A percentile compares a stretch with the other conserved stretches of the same genome.
phyloP scores from a whole-genome alignment of 1,140 invertebrate species.

The Bacillus rossius region DNA sequence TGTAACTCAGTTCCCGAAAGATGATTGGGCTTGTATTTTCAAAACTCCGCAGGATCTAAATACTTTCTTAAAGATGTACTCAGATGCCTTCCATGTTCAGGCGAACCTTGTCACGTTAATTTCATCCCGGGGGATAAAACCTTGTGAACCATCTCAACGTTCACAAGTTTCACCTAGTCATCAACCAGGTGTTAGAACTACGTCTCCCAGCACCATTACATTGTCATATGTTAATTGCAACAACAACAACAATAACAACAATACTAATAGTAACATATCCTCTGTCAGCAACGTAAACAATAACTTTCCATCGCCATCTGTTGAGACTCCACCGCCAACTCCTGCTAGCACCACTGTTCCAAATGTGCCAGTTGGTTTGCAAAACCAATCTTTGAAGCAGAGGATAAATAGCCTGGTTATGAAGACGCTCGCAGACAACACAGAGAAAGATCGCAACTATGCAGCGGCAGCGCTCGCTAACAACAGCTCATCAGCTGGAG shows the following conservation, averaged over 20 bases:
- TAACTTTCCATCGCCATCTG: slow-evolving; percentile 35
- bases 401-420: slow-evolving; percentile 81
- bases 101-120: slow-evolving; percentile 76
- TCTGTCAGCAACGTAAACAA: not conserved
- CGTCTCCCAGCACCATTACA: slow-evolving; percentile 18
- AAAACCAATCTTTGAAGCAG: slow-evolving; percentile 72
- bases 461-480: slow-evolving; percentile 2
- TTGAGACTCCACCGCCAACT: slow-evolving; percentile 29
- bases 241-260: slow-evolving; percentile 11
- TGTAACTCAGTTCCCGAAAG: slow-evolving; percentile 68
- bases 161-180: slow-evolving; percentile 18
- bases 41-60: slow-evolving; percentile 79
- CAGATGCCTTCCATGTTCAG: slow-evolving; percentile 85
- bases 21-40: slow-evolving; percentile 75
- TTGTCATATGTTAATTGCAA: slow-evolving; percentile 20
- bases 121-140: slow-evolving; percentile 56
- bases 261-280: slow-evolving; percentile 11
- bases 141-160: slow-evolving; percentile 46
- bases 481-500: slow-evolving; percentile 27
- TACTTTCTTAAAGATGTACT: slow-evolving; percentile 85
- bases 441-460: slow-evolving; percentile 64
- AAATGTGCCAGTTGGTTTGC: slow-evolving; percentile 29
- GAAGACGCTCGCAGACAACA: slow-evolving; percentile 85
- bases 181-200: slow-evolving; percentile 29
- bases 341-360: slow-evolving; percentile 37